A percentile compares a stretch with the other conserved stretches of the same genome.
These are phyloP conservation scores for Canis aureus DNA, from an alignment of 2,113 vertebrate genomes.

Conservation along the genomic window DNA sequence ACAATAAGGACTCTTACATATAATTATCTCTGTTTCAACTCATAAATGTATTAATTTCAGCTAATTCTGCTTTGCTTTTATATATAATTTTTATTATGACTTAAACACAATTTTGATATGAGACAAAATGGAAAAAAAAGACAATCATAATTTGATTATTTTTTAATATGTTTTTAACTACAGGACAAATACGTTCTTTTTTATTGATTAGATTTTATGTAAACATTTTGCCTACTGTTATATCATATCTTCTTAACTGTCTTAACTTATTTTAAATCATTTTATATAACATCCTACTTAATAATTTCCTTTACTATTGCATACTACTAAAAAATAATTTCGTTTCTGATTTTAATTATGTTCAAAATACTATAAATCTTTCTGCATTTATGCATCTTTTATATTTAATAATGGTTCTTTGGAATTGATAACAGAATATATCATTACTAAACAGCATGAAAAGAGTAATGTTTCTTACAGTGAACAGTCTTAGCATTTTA, in stretches of 20 bases:
- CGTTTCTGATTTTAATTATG: neutral
- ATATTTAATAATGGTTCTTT: neutral
- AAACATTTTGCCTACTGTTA: neutral
- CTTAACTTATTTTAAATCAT: neutral
- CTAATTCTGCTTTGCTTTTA: neutral
- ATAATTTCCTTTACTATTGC: neutral
- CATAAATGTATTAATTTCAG: neutral
- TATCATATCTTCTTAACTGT: neutral
- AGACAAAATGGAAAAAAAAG: neutral
- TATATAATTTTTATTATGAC: neutral
- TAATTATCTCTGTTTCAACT: neutral
- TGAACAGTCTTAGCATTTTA: neutral
- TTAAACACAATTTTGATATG: constrained; percentile 21
- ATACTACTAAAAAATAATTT: neutral
- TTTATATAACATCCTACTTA: neutral
- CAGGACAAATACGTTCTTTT: neutral
- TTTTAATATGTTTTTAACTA: neutral
- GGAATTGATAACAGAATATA: neutral
- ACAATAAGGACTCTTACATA: neutral
- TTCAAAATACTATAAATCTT: neutral
- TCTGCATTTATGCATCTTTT: neutral
- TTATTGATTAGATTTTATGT: neutral
- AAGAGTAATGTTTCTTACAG: neutral
- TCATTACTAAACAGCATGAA: neutral
- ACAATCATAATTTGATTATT: neutral